phyloP scores from a whole-genome alignment of 2,113 vertebrate species.

The Microtus oregoni region DNA sequence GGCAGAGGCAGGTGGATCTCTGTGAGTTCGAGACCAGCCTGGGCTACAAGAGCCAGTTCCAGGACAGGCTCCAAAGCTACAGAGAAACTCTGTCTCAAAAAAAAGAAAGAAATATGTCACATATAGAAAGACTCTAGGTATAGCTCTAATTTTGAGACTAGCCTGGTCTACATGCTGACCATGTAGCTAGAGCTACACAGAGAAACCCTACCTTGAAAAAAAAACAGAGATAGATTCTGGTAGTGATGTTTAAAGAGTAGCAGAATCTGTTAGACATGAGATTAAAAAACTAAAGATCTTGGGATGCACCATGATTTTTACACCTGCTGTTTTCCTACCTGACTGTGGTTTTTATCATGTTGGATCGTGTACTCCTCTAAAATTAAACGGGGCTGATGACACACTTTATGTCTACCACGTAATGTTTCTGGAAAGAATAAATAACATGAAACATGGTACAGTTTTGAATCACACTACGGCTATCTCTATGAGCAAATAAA shows the following conservation, averaged over 20 bases:
- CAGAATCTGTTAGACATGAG: background rate
- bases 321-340: background rate
- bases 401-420: background rate
- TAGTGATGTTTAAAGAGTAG: background rate
- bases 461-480: background rate
- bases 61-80: no score
- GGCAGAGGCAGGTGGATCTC: no score
- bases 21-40: no score
- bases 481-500: background rate
- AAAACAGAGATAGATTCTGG: background rate
- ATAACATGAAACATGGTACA: background rate
- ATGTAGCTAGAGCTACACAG: background rate
- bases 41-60: no score
- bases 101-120: background rate
- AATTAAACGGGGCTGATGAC: background rate
- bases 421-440: background rate
- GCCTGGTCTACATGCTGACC: background rate
- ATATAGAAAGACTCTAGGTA: background rate
- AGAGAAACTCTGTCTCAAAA: no score
- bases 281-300: background rate
- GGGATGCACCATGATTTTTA: background rate
- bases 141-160: background rate
- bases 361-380: background rate
- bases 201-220: background rate
- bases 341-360: background rate